phyloP scores from a whole-genome alignment of 2,888 invertebrate genomes.

The Acleris sparsana region DNA sequence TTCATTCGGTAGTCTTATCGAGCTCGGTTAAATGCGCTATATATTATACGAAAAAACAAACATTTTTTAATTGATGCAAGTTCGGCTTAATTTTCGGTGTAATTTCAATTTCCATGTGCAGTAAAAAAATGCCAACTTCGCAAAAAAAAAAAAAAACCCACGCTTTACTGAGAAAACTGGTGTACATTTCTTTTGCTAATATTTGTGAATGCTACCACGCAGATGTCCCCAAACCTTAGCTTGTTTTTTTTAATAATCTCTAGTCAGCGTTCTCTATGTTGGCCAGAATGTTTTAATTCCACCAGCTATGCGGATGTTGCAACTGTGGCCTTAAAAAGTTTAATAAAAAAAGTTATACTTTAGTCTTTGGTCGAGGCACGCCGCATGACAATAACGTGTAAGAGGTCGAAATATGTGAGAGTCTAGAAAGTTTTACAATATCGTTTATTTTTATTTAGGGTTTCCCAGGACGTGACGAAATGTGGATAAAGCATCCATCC shows the following conservation, averaged over 20 bases:
- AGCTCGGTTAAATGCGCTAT: no score
- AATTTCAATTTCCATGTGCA: no score
- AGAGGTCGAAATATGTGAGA: neutral
- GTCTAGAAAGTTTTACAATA: neutral
- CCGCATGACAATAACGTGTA: neutral
- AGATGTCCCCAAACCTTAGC: neutral
- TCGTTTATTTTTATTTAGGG: no score
- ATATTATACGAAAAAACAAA: no score
- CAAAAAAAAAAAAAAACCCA: no score
- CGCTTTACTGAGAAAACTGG: neutral
- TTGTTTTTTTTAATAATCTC: neutral
- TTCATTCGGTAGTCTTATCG: no score
- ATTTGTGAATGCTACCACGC: neutral
- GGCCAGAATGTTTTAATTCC: slow-evolving; percentile 18
- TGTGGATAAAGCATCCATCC: no score
- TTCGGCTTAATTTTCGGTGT: no score
- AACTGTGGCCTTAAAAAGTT: slow-evolving; percentile 2
- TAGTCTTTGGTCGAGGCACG: neutral
- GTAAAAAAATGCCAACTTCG: no score
- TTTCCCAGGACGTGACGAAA: no score
- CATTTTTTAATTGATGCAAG: no score
- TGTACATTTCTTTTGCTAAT: neutral
- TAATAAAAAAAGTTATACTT: slow-evolving; percentile 1
- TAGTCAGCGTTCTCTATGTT: slow-evolving; percentile 1
- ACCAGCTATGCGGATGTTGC: slow-evolving; percentile 4